A percentile compares a stretch with the other conserved stretches of the same genome.
phyloP scores from a whole-genome alignment of 2,113 vertebrate species.

The Pseudolaguvia tuberculata region DNA sequence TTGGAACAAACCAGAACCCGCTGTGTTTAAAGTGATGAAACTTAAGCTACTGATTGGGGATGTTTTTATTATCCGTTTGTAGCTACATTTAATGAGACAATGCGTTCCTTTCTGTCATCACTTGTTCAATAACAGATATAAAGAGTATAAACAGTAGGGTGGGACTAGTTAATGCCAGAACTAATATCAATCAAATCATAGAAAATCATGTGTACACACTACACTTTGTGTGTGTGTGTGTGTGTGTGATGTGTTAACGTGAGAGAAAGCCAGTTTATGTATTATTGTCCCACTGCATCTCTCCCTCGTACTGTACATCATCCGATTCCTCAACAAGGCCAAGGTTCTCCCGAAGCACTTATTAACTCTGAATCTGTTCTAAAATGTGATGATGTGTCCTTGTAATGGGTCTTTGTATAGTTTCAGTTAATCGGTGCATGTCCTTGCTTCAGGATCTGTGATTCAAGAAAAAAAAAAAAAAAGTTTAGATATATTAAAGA shows the following conservation, averaged over 20 bases:
- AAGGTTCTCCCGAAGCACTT: background rate
- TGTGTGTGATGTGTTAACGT: too few species aligned
- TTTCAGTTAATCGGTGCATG: constrained; percentile 31
- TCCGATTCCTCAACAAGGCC: background rate
- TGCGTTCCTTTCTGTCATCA: too few species aligned
- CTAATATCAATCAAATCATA: background rate
- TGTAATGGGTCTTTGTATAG: constrained; percentile 48
- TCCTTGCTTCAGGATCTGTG: constrained; percentile 43
- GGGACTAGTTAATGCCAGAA: background rate
- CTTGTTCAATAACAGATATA: too few species aligned
- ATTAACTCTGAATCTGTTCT: constrained; percentile 5
- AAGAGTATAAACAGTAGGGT: background rate
- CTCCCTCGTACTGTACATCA: background rate
- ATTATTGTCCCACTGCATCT: background rate
- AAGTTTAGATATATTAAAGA: too few species aligned
- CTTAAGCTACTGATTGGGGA: too few species aligned
- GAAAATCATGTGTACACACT: too few species aligned
- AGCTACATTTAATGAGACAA: too few species aligned
- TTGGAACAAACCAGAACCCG: too few species aligned
- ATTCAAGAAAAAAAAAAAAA: too few species aligned
- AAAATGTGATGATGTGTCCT: constrained; percentile 26
- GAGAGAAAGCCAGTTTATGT: too few species aligned
- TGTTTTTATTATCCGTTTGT: too few species aligned
- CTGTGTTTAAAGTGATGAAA: too few species aligned
- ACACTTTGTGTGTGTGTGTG: background rate